These are phyloP conservation scores for Oophaga pumilio DNA, from an alignment of 2,113 vertebrate species.

Conservation along the genomic window DNA sequence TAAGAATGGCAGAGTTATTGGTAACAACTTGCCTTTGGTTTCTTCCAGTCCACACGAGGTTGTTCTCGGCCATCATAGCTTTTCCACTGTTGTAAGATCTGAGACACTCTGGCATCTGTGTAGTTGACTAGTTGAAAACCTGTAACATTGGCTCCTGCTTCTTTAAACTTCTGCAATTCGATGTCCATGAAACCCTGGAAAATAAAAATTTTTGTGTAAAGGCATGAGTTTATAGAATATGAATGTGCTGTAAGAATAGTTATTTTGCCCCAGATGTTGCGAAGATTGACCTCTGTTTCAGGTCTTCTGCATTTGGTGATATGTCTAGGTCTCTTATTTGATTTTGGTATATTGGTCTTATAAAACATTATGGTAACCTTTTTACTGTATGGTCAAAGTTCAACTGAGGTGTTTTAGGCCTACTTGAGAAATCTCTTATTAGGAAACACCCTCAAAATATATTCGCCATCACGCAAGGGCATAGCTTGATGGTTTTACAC, in stretches of 20 bases:
- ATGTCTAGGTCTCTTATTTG: not conserved
- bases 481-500: not conserved
- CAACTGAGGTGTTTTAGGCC: not conserved
- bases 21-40: constrained; percentile 80
- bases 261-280: not conserved
- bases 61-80: constrained; percentile 90
- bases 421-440: not conserved
- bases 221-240: not conserved
- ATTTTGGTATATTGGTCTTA: not conserved
- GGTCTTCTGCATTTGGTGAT: not conserved
- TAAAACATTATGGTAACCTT: not conserved
- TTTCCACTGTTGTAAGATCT: constrained; percentile 91
- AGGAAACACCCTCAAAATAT: not conserved
- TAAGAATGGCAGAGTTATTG: not conserved
- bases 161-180: constrained; percentile 90
- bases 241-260: not conserved
- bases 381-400: not conserved
- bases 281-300: not conserved
- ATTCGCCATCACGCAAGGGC: not conserved
- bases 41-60: constrained; percentile 86
- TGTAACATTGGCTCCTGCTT: constrained; percentile 93
- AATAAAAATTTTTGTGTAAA: not conserved
- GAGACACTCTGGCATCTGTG: constrained; percentile 82
- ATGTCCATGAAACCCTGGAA: constrained; percentile 95
- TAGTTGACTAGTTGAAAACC: constrained; percentile 96